phyloP scores from a whole-genome alignment of 2,113 vertebrate genomes.

The Grammomys surdaster region DNA sequence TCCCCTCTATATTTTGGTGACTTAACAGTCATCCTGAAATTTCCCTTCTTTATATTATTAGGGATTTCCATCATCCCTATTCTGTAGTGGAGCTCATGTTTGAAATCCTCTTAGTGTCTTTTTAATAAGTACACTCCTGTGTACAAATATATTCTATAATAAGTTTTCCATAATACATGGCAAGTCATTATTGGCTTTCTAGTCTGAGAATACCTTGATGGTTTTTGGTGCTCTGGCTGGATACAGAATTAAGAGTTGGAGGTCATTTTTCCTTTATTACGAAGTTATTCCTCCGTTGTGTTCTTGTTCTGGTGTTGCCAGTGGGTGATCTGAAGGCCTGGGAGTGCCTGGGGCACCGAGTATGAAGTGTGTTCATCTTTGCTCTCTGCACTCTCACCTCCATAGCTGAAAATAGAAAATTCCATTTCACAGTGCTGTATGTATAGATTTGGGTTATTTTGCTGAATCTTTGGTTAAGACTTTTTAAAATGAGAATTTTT shows the following conservation, averaged over 20 bases:
- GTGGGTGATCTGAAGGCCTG: background rate
- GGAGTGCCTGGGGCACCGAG: background rate
- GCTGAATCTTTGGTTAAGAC: constrained; percentile 2
- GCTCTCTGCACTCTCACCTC: background rate
- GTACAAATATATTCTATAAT: constrained; percentile 12
- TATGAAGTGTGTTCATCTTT: constrained; percentile 14
- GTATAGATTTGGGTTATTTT: constrained; percentile 9
- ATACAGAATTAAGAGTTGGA: constrained; percentile 49
- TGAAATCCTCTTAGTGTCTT: constrained; percentile 9
- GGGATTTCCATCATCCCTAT: background rate
- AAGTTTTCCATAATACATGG: constrained; percentile 39
- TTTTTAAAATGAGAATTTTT: constrained; percentile 28
- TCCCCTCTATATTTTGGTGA: background rate
- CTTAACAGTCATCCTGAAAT: background rate
- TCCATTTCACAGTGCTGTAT: constrained; percentile 7
- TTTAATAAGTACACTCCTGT: constrained; percentile 48
- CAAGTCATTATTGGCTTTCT: constrained; percentile 57
- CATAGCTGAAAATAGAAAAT: constrained; percentile 32
- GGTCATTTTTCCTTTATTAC: constrained; percentile 46
- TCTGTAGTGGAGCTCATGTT: constrained; percentile 14
- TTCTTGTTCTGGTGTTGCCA: constrained; percentile 44
- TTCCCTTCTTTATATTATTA: background rate
- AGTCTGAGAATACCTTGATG: constrained; percentile 33
- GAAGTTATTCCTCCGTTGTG: background rate
- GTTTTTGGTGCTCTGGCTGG: constrained; percentile 2